Evolutionary conservation across 53 echinoderm and acorn worm species (phyloP).

Genomic region (Arbacia lixula): DNA sequence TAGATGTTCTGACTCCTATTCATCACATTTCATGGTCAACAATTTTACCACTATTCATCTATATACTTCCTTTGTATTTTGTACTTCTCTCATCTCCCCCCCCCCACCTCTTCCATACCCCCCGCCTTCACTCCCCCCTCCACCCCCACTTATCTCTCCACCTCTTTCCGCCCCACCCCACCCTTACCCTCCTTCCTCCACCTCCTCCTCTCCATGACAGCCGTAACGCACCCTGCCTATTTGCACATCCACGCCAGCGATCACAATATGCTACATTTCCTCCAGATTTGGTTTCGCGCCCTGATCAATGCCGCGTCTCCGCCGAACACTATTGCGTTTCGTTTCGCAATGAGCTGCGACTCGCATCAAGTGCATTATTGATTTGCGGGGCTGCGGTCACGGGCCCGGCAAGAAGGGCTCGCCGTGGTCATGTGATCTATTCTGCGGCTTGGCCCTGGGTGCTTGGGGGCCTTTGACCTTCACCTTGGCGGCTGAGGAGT

Average conservation of each 20-base stretch:
- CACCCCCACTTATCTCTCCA: no score
- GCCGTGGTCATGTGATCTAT: conserved; percentile 4
- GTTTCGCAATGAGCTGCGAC: conserved; percentile 50
- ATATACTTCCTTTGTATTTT: no score
- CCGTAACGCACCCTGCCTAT: conserved; percentile 34
- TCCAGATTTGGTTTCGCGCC: conserved; percentile 48
- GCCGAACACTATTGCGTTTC: conserved; percentile 60
- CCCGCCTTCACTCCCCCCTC: no score
- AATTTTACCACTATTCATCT: no score
- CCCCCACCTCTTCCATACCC: conserved; percentile 9
- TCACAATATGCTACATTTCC: conserved; percentile 60
- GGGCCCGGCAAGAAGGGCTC: conserved; percentile 12
- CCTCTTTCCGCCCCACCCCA: conserved; percentile 16
- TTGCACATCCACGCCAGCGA: conserved; percentile 31
- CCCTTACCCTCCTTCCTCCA: not conserved
- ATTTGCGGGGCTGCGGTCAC: conserved; percentile 33
- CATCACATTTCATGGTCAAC: no score
- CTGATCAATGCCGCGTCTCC: conserved; percentile 59
- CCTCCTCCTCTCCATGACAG: not conserved
- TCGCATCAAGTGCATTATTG: conserved; percentile 52
- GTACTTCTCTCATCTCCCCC: conserved; percentile 24
- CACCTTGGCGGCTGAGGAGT: conserved; percentile 14
- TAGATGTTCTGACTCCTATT: no score
- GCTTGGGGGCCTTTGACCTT: conserved; percentile 41
- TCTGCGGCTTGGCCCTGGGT: conserved; percentile 23